phyloP scores from a whole-genome alignment of 2,113 vertebrate genomes.

The Acrocephalus arundinaceus region DNA sequence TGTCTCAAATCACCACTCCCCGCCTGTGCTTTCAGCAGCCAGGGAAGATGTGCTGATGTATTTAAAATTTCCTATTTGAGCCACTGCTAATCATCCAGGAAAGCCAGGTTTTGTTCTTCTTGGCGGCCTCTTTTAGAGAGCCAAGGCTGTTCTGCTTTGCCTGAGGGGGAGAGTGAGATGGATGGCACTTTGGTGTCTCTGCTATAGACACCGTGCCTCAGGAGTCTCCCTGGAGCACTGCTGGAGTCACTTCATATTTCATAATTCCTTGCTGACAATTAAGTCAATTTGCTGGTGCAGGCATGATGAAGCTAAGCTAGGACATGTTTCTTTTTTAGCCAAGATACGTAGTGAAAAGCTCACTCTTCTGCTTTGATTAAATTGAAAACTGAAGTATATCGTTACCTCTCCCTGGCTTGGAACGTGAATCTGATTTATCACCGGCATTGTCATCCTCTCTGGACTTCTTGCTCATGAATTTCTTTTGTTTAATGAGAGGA shows the following conservation, averaged over 20 bases:
- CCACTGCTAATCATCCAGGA: background rate
- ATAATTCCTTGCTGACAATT: conserved; percentile 59
- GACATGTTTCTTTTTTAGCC: conserved; percentile 30
- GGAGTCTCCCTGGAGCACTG: background rate
- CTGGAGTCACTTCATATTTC: conserved; percentile 55
- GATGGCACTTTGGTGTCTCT: conserved; percentile 29
- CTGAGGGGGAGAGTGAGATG: background rate
- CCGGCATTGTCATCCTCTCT: background rate
- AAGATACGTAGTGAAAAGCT: background rate
- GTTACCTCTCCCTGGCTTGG: background rate
- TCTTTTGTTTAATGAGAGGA: background rate
- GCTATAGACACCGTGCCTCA: background rate
- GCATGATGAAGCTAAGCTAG: conserved; percentile 58
- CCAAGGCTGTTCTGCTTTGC: conserved; percentile 4
- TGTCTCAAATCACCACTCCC: background rate
- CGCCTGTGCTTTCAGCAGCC: background rate
- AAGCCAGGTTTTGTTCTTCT: background rate
- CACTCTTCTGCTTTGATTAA: background rate
- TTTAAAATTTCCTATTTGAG: background rate
- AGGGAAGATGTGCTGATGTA: background rate
- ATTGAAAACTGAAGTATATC: background rate
- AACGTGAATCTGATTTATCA: accelerated
- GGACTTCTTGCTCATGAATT: background rate
- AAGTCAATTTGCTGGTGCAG: conserved; percentile 61
- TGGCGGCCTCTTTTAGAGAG: background rate